Evolutionary conservation across 2,113 vertebrate genomes (phyloP).

Genomic region (Ptilorrhoa leucosticta): DNA sequence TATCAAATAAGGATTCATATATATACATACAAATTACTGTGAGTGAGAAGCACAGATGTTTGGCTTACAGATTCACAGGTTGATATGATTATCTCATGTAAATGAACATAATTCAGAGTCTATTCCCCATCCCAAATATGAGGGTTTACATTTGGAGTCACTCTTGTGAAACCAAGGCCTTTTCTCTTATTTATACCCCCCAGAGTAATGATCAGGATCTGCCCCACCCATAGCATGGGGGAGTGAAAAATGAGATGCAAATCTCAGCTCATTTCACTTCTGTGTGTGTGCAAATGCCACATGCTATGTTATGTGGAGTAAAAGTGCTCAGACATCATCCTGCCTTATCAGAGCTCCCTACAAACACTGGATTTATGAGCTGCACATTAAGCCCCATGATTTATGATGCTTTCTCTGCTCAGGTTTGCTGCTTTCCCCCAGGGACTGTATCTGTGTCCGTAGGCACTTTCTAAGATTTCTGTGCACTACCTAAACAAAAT

Average conservation of each 20-base stretch:
- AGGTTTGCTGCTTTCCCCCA: slow-evolving; percentile 7
- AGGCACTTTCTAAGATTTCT: slow-evolving; percentile 57
- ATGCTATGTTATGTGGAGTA: not conserved
- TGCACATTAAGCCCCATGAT: not conserved
- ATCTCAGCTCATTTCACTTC: not conserved
- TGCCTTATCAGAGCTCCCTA: not conserved
- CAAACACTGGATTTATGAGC: slow-evolving; percentile 1
- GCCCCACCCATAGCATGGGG: not conserved
- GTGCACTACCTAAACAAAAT: slow-evolving; percentile 35
- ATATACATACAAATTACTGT: not conserved
- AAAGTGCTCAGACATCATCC: not conserved
- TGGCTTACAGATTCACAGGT: not conserved
- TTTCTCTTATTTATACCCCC: not conserved
- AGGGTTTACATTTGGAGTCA: not conserved
- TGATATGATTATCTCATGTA: not conserved
- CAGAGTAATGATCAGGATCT: not conserved
- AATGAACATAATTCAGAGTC: not conserved
- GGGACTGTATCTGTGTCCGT: not conserved
- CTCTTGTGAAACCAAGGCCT: not conserved
- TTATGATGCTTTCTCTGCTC: slow-evolving; percentile 13
- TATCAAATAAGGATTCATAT: not conserved
- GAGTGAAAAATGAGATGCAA: slow-evolving; percentile 1
- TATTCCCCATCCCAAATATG: not conserved
- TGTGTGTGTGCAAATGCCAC: not conserved
- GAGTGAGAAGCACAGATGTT: not conserved